Conservation (phyloP, 2,113 vertebrate genomes). For the Callipepla californica region DNA sequence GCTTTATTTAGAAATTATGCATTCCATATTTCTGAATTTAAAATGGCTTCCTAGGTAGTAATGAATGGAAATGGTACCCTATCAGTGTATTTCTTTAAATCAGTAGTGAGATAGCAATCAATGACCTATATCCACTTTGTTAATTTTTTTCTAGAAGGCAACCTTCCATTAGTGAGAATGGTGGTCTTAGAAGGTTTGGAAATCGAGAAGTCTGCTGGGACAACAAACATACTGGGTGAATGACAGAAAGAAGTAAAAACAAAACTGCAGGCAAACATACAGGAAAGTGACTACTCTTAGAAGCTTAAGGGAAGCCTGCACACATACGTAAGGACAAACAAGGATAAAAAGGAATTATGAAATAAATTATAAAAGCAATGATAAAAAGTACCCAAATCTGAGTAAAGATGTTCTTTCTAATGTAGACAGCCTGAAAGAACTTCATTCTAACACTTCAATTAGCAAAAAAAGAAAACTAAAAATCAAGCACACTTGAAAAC, state of each 20-base stretch:
- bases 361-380: background rate
- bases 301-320: background rate
- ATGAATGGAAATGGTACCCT: background rate
- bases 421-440: background rate
- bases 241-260: background rate
- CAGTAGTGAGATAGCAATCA: background rate
- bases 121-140: background rate
- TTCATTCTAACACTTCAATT: background rate
- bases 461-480: background rate
- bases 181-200: background rate
- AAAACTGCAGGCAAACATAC: background rate
- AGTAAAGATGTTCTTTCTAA: background rate
- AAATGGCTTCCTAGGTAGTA: background rate
- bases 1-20: background rate
- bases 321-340: background rate
- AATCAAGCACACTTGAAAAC: background rate
- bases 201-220: background rate
- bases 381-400: background rate
- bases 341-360: background rate
- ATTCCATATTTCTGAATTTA: background rate
- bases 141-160: background rate
- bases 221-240: background rate
- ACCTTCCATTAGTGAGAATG: background rate
- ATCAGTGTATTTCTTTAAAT: background rate
- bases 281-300: background rate